phyloP scores from a whole-genome alignment of 2,888 invertebrate genomes.

The Napeogenes sylphis region DNA sequence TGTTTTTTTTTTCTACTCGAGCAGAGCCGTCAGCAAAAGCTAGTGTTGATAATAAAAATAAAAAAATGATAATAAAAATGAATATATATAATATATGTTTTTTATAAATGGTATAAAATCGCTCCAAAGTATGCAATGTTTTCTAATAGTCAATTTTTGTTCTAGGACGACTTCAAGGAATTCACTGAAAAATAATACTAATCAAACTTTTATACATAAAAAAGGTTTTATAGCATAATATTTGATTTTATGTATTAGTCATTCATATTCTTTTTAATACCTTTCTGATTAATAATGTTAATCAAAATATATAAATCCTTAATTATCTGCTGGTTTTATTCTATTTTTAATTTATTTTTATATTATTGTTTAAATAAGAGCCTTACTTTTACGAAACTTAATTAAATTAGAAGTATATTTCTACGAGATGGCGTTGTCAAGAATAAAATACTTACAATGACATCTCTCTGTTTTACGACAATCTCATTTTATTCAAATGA shows the following conservation, averaged over 20 bases:
- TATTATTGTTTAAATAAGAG: background rate
- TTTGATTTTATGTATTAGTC: too few species aligned
- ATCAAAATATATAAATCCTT: background rate
- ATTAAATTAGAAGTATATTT: background rate
- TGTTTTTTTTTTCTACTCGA: too few species aligned
- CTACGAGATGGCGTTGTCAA: background rate
- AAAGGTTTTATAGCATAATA: background rate
- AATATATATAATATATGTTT: too few species aligned
- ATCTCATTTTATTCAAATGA: too few species aligned
- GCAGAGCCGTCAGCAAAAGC: too few species aligned
- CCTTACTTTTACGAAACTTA: too few species aligned
- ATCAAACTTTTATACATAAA: background rate
- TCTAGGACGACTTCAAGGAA: constrained; percentile 42
- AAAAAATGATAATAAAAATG: too few species aligned
- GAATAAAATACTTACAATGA: background rate
- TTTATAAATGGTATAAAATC: too few species aligned
- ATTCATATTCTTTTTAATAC: background rate
- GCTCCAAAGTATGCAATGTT: background rate
- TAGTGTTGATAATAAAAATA: too few species aligned
- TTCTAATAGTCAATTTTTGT: constrained; percentile 19
- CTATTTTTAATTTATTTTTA: background rate
- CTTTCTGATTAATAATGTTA: background rate
- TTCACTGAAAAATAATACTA: constrained; percentile 25
- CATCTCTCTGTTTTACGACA: too few species aligned
- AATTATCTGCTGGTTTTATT: background rate